These are phyloP conservation scores for Catostylus mosaicus DNA, from an alignment of 30 jellyfish, hydroid and myxozoan genomes.

Conservation along the genomic window DNA sequence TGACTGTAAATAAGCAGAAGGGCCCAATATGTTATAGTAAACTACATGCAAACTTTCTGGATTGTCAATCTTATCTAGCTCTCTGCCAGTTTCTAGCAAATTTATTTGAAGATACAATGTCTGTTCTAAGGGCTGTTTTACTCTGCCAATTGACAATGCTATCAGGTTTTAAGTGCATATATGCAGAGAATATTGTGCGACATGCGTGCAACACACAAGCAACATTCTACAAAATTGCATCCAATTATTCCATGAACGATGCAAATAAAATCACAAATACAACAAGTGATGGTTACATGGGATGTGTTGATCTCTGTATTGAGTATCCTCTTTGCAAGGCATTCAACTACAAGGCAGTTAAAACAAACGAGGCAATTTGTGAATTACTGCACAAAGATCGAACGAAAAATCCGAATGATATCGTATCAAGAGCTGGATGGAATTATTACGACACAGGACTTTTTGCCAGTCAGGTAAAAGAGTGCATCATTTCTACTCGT, in stretches of 20 bases:
- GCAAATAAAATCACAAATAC: background rate
- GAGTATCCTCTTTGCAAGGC: slow-evolving; percentile 43
- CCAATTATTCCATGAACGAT: slow-evolving; percentile 17
- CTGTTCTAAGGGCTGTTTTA: too few relatives aligned
- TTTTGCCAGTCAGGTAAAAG: slow-evolving; percentile 19
- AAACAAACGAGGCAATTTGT: background rate
- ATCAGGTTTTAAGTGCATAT: too few relatives aligned
- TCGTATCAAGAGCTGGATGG: slow-evolving; percentile 42
- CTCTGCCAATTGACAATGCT: too few relatives aligned
- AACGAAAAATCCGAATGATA: slow-evolving; percentile 2
- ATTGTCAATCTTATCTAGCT: too few relatives aligned
- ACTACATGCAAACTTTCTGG: too few relatives aligned
- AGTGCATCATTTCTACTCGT: too few relatives aligned
- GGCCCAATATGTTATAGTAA: too few relatives aligned
- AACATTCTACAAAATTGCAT: slow-evolving; percentile 43
- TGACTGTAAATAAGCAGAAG: too few relatives aligned
- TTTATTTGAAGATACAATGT: too few relatives aligned
- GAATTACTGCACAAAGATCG: slow-evolving; percentile 31
- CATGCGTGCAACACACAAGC: slow-evolving; percentile 27
- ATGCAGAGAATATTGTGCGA: slow-evolving; percentile 36
- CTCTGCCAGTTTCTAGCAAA: too few relatives aligned
- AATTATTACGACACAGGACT: slow-evolving; percentile 40
- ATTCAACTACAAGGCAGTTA: slow-evolving; percentile 17
- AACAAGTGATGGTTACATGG: too few relatives aligned
- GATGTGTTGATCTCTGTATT: too few relatives aligned